A percentile compares a stretch with the other conserved stretches of the same genome.
Evolutionary conservation across 2,113 vertebrate genomes (phyloP).

Genomic region (Rhinolophus sinicus): DNA sequence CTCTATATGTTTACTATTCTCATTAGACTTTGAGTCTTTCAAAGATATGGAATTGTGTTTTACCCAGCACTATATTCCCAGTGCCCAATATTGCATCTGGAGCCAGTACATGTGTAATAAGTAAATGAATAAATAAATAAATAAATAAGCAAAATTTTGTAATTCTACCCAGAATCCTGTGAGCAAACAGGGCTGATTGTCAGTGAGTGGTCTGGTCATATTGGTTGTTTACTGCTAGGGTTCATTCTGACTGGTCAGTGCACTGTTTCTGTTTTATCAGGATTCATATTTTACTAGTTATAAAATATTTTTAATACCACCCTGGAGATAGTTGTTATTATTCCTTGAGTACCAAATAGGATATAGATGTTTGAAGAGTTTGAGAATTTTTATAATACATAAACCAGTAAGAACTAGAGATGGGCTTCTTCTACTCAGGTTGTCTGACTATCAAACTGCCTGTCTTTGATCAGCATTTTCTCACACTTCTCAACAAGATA

Average conservation of each 20-base stretch:
- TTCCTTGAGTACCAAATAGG: background rate
- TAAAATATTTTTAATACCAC: background rate
- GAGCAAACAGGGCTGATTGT: background rate
- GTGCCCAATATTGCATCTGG: background rate
- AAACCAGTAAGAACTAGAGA: background rate
- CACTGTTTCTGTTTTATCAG: background rate
- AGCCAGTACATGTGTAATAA: background rate
- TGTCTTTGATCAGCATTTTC: background rate
- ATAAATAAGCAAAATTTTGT: background rate
- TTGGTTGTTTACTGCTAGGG: background rate
- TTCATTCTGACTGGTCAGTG: background rate
- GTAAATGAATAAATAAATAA: background rate
- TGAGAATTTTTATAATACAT: background rate
- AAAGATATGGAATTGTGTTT: background rate
- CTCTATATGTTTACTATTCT: background rate
- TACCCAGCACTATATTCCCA: background rate
- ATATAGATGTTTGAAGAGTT: background rate
- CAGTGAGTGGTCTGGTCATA: background rate
- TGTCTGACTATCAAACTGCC: background rate
- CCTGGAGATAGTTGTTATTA: background rate
- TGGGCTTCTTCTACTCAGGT: background rate
- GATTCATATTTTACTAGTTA: background rate
- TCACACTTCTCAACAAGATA: background rate
- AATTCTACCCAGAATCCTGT: background rate
- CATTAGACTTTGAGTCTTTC: background rate